phyloP scores from a whole-genome alignment of 2,888 invertebrate genomes.

The Eristalis intricaria region DNA sequence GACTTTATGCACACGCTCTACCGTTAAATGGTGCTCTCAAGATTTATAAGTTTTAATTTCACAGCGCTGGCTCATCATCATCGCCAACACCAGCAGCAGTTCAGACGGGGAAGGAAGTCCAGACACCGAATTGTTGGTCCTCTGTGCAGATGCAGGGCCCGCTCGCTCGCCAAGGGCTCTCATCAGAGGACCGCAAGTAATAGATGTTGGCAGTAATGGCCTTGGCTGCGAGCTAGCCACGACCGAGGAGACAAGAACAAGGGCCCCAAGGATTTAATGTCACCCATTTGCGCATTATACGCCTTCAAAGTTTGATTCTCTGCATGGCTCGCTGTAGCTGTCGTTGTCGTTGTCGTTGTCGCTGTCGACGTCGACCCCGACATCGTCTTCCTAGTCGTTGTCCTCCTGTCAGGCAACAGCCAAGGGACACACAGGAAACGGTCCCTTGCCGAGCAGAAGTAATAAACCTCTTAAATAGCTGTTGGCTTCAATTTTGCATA shows the following conservation, averaged over 20 bases:
- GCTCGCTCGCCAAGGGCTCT: not conserved
- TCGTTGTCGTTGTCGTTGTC: not conserved
- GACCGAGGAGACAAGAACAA: not conserved
- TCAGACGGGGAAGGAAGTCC: not conserved
- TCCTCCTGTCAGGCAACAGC: not conserved
- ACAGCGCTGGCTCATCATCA: slow-evolving; percentile 10
- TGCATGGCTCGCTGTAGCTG: not conserved
- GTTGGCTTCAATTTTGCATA: slow-evolving; percentile 69
- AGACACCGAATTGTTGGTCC: not conserved
- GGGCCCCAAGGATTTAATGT: slow-evolving; percentile 41
- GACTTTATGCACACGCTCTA: slow-evolving; percentile 60
- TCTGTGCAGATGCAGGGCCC: not conserved
- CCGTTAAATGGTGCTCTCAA: slow-evolving; percentile 66
- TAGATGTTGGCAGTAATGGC: slow-evolving; percentile 69
- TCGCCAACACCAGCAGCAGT: not conserved
- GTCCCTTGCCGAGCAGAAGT: slow-evolving; percentile 55
- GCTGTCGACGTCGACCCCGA: not conserved
- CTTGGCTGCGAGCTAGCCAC: slow-evolving; percentile 26
- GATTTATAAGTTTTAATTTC: slow-evolving; percentile 71
- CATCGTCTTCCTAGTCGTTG: not conserved
- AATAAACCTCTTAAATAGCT: slow-evolving; percentile 68
- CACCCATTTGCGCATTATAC: slow-evolving; percentile 52
- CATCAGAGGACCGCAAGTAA: slow-evolving; percentile 55
- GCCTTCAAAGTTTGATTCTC: slow-evolving; percentile 31
- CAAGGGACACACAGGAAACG: not conserved